Base-by-base conservation (phyloP, 2,888 invertebrate species). In the Argyra leucocephala region DNA sequence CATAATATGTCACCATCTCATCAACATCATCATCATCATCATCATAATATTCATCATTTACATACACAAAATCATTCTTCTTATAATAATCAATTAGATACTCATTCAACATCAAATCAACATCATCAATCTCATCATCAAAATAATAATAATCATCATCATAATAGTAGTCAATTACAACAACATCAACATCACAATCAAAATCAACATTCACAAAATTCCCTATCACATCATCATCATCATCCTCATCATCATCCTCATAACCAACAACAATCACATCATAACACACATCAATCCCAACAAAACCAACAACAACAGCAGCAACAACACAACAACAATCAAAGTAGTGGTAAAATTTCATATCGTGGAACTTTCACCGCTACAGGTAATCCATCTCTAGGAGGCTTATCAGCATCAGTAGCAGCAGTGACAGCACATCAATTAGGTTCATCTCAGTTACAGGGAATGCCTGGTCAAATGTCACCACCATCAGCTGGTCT, bases 301-400 rank as follows among this genome's bases (percentile, higher is more conserved):
- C 73, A 79, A 67, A 78, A 75, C 66, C 76, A 78, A 69, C 80
- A 82, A 67, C 78, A 80, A 69, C 78, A 76, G 69, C 79, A 78
- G 57, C 76, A 76, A 67, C 79, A 79, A 65, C 78, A 77, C 74
- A 64, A 83, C 83, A 71, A 64, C 70, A 71, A 69, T 70, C 70
- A 67, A 69, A 72, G 72, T 72, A 82, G 84, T 70, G 78, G 78
- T 70, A 83, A 83, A 77, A 81, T 83, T 74, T 82, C 83, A 72
- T 88, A 88, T 81, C 84, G 87, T 69, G 87, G 86, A 67, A 86
- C 88, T 67, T 89, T 90, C 79, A 87, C 89, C 69, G 86, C 89
- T 66, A 85, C 88, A 72, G 83, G 83, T 76, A 82, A 76, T 78
- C 76, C 76, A 74, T 80, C 73, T 75, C 81, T 73, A 74, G 75